phyloP scores from a whole-genome alignment of 2,113 vertebrate genomes.

The Cinclus cinclus region DNA sequence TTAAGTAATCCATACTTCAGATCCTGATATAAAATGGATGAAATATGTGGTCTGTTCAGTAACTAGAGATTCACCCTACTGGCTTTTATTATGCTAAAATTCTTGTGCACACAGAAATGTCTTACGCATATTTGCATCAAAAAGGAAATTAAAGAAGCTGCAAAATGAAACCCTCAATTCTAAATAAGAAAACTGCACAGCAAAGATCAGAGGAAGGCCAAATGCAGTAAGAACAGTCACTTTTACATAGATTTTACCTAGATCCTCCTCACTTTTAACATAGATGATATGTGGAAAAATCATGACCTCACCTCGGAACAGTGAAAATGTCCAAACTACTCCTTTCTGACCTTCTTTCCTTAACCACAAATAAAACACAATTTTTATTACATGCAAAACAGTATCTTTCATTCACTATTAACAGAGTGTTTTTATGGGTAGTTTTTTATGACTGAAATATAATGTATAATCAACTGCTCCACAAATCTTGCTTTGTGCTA shows the following conservation, averaged over 20 bases:
- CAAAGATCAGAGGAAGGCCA: background rate
- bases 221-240: background rate
- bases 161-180: constrained; percentile 51
- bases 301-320: background rate
- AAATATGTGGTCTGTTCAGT: constrained; percentile 25
- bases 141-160: constrained; percentile 44
- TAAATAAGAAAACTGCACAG: background rate
- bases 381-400: background rate
- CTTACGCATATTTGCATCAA: constrained; percentile 55
- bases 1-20: constrained; percentile 61
- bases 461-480: constrained; percentile 9
- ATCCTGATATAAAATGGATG: constrained; percentile 28
- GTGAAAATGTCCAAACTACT: background rate
- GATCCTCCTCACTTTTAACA: background rate
- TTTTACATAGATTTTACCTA: background rate
- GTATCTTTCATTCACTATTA: background rate
- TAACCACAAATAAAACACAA: background rate
- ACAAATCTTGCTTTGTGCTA: background rate
- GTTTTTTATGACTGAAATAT: background rate
- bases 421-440: background rate
- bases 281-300: background rate
- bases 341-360: background rate
- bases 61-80: constrained; percentile 5
- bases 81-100: constrained; percentile 58
- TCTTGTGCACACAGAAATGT: constrained; percentile 38